Base-by-base conservation (phyloP, 2,113 vertebrate genomes). In the Phaethornis superciliosus region DNA sequence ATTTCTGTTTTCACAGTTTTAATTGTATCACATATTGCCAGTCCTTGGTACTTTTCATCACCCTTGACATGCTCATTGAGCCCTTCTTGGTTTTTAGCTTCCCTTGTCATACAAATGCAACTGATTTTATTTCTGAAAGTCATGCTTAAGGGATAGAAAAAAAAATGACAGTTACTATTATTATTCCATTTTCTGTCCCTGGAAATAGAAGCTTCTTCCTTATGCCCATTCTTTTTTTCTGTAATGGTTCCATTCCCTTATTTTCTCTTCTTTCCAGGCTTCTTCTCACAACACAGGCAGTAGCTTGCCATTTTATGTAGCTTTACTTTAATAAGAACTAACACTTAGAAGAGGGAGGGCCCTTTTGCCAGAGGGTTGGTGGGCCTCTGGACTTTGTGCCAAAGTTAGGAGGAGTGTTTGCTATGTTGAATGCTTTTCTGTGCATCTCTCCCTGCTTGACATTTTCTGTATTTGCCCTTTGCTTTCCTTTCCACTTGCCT, bases 381-480 rank as follows among this genome's bases (percentile, higher is more conserved):
- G 71, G 13, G 19, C 24, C 37, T 62, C 42, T 80, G 75, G 63
- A 42, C 59, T 59, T 69, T 5, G 9, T 81, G 24, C 17, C 6
- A 21, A 33, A 30, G 21, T 72, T 84, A 79, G 58, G 62, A 89
- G 13, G 7, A 63, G 20, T 46, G 8, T 88, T 85, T 81, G 40
- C 44, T 65, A 12, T 69, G 13, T 69, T 77, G 68, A 24, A 42
- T 12, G 4, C 12, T 9, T 40, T 33, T 68, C 19, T 77, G 17
- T 42, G 12, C 0, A 0, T 46, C 12, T 76, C 11, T 75, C 12
- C 8, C 54, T 14, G 9, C 15, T 65, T 84, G 28, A 32, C 5
- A 1, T 46, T 64, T 69, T 69, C 58, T 64, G 0, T 80, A 19
- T 85, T 93, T 88, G 35, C 42, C 12, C 10, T 72, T 76, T 88